Conservation (phyloP, 2,888 invertebrate genomes). For the Meandrusa payeni region DNA sequence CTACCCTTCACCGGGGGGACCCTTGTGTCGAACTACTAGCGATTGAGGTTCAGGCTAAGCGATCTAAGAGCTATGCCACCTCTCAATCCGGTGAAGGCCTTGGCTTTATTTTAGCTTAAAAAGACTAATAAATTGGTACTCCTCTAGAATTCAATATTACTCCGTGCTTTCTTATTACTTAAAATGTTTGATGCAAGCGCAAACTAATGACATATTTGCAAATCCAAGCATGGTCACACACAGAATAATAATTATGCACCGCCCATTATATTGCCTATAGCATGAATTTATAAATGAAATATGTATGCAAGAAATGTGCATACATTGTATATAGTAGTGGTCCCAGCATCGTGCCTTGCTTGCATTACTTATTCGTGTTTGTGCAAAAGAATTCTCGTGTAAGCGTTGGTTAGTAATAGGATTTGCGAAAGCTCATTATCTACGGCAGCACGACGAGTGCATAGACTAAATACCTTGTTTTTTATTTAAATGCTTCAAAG, state of each 20-base stretch:
- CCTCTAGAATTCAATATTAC: no score
- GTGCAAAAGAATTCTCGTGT: conserved; percentile 26
- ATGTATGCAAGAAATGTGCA: not conserved
- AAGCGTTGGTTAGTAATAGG: conserved; percentile 33
- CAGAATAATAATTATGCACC: not conserved
- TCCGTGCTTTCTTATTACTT: no score
- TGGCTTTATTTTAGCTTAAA: not conserved
- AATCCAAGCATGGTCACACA: not conserved
- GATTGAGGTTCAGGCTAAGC: no score
- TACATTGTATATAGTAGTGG: conserved; percentile 22
- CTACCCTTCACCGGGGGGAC: no score
- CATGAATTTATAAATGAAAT: not conserved
- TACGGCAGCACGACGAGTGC: conserved; percentile 22
- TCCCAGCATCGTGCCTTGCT: conserved; percentile 10
- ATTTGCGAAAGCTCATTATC: conserved; percentile 38
- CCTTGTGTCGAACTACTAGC: no score
- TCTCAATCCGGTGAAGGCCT: no score
- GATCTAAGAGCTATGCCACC: no score
- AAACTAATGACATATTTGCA: not conserved
- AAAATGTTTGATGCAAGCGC: no score
- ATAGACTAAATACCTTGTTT: conserved; percentile 8
- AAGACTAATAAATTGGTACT: not conserved
- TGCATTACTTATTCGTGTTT: conserved; percentile 14
- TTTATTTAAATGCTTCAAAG: conserved; percentile 12
- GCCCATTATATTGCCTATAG: not conserved